Conservation (phyloP, 2,113 vertebrate species). For the Microtus pennsylvanicus region DNA sequence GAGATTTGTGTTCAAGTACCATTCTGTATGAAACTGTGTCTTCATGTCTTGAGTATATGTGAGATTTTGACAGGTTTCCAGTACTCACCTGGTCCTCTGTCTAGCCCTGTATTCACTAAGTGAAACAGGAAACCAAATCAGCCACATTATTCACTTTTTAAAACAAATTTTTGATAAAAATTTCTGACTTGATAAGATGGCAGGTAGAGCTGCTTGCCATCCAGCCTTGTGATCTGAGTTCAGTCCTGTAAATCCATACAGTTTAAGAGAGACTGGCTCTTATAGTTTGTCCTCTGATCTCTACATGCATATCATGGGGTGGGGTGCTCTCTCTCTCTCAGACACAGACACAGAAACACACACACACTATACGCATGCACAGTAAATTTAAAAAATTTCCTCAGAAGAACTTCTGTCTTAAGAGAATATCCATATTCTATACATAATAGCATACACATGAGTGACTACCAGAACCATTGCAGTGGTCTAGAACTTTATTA, state of each 20-base stretch:
- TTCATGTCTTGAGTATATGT: not conserved
- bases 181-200: not conserved
- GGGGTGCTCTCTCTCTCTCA: not conserved
- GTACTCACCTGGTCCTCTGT: not conserved
- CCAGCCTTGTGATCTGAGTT: not conserved
- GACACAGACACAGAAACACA: not conserved
- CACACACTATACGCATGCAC: not conserved
- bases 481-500: not conserved
- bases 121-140: not conserved
- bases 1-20: not conserved
- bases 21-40: not conserved
- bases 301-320: too few species aligned
- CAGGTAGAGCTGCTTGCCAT: not conserved
- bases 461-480: not conserved
- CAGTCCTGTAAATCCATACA: not conserved
- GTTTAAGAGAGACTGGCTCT: not conserved
- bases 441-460: not conserved
- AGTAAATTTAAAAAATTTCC: not conserved
- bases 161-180: not conserved
- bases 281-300: not conserved
- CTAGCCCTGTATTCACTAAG: not conserved
- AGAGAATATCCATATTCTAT: not conserved
- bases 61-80: conserved; percentile 8
- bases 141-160: not conserved
- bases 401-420: not conserved